A percentile compares a stretch with the other conserved stretches of the same genome.
These are phyloP conservation scores for Oscheius sp. DNA, from an alignment of 2,888 invertebrate genomes.

Conservation along the genomic window DNA sequence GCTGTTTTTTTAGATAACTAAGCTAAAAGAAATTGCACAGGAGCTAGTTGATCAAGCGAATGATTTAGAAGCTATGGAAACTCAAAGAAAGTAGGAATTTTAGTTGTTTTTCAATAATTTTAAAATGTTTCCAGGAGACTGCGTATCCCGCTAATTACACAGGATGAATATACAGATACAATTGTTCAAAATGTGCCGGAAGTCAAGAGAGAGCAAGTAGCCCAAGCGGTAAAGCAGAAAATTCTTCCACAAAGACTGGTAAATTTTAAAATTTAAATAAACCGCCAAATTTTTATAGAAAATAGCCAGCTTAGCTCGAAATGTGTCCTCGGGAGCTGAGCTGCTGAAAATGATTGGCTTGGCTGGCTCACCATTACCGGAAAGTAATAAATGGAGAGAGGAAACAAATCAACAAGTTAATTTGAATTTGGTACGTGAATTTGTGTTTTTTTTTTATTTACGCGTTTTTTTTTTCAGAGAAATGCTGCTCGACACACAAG, in stretches of 20 bases:
- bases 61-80: neutral
- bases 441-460: neutral
- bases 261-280: neutral
- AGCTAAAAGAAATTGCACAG: neutral
- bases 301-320: neutral
- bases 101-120: neutral
- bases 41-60: neutral
- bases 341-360: constrained; percentile 11
- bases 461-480: neutral
- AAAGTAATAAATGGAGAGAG: constrained; percentile 5
- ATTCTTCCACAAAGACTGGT: neutral
- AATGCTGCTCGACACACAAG: constrained; percentile 7
- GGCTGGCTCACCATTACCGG: neutral
- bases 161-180: constrained; percentile 11
- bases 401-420: constrained; percentile 15
- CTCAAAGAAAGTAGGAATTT: neutral
- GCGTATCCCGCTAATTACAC: neutral
- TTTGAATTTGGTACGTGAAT: neutral
- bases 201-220: neutral
- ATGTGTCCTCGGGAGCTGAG: neutral
- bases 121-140: neutral
- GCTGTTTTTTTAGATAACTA: neutral
- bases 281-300: neutral
- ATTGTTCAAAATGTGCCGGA: constrained; percentile 5
- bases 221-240: neutral